Conservation (phyloP, 1,140 invertebrate species). For the Drosophila paulistorum region DNA sequence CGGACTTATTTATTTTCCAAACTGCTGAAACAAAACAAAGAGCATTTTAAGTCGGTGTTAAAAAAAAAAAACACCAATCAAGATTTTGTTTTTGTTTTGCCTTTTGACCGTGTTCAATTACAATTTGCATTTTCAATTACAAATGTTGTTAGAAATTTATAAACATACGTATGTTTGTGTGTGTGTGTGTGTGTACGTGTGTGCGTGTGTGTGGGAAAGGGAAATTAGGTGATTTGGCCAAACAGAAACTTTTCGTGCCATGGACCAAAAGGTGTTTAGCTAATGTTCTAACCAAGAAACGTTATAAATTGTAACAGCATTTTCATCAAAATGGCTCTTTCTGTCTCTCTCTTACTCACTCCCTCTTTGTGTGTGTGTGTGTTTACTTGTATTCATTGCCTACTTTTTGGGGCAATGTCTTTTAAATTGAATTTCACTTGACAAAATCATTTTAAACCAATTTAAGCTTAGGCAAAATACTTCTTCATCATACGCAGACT, state of each 20-base stretch:
- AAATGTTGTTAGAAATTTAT: slow-evolving; percentile 8
- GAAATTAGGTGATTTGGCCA: neutral
- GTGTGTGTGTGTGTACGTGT: neutral
- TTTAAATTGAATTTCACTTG: slow-evolving; percentile 40
- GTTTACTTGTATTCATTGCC: slow-evolving; percentile 16
- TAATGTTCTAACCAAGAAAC: slow-evolving; percentile 6
- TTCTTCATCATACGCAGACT: slow-evolving; percentile 15
- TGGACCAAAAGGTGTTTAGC: slow-evolving; percentile 3
- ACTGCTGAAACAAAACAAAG: neutral
- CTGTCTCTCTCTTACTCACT: neutral
- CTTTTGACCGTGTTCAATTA: slow-evolving; percentile 34
- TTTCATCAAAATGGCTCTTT: neutral
- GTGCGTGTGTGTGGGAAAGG: neutral
- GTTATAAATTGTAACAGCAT: slow-evolving; percentile 1
- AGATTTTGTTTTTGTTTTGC: slow-evolving; percentile 14
- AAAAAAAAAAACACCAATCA: neutral
- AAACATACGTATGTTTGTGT: neutral
- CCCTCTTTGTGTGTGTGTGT: slow-evolving; percentile 23
- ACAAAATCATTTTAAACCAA: slow-evolving; percentile 20
- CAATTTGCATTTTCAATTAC: slow-evolving; percentile 66
- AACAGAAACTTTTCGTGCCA: too few species aligned
- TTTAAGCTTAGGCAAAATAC: slow-evolving; percentile 25
- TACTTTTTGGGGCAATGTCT: slow-evolving; percentile 16
- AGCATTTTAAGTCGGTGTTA: slow-evolving; percentile 7
- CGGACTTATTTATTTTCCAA: too few species aligned